Evolutionary conservation across 2,888 invertebrate species (phyloP), one percentile per base, ranked within the genome.

Genomic region (Nineta flava): DNA sequence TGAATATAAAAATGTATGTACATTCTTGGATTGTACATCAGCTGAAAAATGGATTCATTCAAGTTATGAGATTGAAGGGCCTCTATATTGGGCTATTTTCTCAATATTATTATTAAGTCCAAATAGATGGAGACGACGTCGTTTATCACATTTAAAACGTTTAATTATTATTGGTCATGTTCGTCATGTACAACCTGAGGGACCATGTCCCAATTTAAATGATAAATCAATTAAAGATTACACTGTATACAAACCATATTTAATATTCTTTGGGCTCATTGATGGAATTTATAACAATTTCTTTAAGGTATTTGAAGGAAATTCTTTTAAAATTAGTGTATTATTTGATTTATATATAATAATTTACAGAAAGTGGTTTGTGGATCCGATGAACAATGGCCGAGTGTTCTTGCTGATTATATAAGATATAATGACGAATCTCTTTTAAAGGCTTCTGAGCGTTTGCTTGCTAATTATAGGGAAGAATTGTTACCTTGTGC

Each of bases 351-450:
- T 38, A 13, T 38, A 34, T 34, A 38, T 4, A 38, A n/a, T 15
- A 38, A 26, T 26, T 26, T 46, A 17, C 71, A 87, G 79, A 79
- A 74, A 64, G 80, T 84, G 41, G 74, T 74, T 48, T 80, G 83
- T 40, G 72, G 74, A 4, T 70, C 74, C 9, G 82, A 83, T 53
- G 87, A 88, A 56, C 87, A 87, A 57, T 96, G 96, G 96, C 83
- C 94, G 21, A 76, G 82, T 44, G 81, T 83, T 53, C 71, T 96
- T 50, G 94, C 94, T 16, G 93, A 94, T 65, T 93, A 86, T 65
- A 88, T 96, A 61, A 82, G 96, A 2, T 85, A 91, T 65, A 93
- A 91, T 69, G 96, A 97, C 71, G 92, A 92, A 64, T 76, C 78
- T 5, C 77, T 95, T 70, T 72, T 92, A 17, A 94, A 95, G 65